A percentile compares a stretch with the other conserved stretches of the same genome.
These are phyloP conservation scores for Lepidostoma basale DNA, from an alignment of 1,140 invertebrate species.

Conservation along the genomic window DNA sequence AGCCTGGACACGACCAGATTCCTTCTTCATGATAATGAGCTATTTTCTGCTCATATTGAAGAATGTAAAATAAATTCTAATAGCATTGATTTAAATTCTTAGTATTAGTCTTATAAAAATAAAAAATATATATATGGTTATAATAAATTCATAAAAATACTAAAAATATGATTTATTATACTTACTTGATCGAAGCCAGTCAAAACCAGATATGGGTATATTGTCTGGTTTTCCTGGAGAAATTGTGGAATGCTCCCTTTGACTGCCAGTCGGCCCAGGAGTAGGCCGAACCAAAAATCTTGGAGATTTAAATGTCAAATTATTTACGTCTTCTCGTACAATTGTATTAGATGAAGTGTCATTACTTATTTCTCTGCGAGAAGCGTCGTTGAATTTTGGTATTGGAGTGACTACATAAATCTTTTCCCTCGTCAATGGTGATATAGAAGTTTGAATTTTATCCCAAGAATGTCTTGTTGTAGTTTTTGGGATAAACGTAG, in stretches of 20 bases:
- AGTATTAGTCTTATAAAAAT: too few species aligned
- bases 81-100: too few species aligned
- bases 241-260: slow-evolving; percentile 48
- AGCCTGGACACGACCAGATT: too few species aligned
- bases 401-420: slow-evolving; percentile 79
- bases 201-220: slow-evolving; percentile 36
- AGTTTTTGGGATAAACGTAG: slow-evolving; percentile 45
- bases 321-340: slow-evolving; percentile 46
- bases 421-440: slow-evolving; percentile 74
- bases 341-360: slow-evolving; percentile 48
- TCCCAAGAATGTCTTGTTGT: slow-evolving; percentile 66
- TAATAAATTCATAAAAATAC: neutral
- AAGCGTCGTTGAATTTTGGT: slow-evolving; percentile 55
- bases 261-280: slow-evolving; percentile 53
- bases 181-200: slow-evolving; percentile 66
- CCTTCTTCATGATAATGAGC: too few species aligned
- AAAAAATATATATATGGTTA: too few species aligned
- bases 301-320: slow-evolving; percentile 62
- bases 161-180: neutral
- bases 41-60: too few species aligned
- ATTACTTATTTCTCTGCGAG: slow-evolving; percentile 29
- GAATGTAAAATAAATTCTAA: too few species aligned
- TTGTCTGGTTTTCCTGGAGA: slow-evolving; percentile 50
- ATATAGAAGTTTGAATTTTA: slow-evolving; percentile 69
- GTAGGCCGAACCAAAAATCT: slow-evolving; percentile 66